Evolutionary conservation across 2,797 vertebrate genomes (phyloP), one percentile per base, ranked within the genome.

Genomic region (Fringilla coelebs): DNA sequence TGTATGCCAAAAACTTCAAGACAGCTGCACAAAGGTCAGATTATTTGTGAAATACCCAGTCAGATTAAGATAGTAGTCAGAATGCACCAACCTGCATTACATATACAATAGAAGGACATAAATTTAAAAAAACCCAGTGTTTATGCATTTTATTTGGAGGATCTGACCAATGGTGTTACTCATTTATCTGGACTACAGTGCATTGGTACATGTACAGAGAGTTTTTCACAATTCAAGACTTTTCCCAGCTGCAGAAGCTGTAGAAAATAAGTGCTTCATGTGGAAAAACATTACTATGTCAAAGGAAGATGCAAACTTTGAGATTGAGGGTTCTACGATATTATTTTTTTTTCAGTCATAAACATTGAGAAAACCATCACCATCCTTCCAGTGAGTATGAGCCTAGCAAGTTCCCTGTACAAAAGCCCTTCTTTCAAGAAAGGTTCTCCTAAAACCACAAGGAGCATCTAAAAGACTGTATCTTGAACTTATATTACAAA

Each of bases 401-500:
- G 41, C 70, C 81, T 20, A 78, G 81, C 68, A 86, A 91, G 36
- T 40, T 91, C 67, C 36, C 46, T 45, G 68, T 74, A 88, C 54
- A 95, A 96, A 94, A 81, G 66, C 28, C 43, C 43, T 90, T 90
- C 72, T 88, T 96, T 94, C 81, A 93, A 85, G 40, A 63, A 38
- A 88, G 65, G 51, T 65, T 83, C 74, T 93, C 88, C 80, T 89
- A 67, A 95, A 96, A 91, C 67, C 96, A 96, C 86, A 89, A 97
- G 85, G 51, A 96, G n/a, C 83, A 90, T 77, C 90, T 89, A 80
- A 92, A 96, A 71, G 72, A 93, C 94, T 51, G 52, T 48, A 89
- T 91, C 91, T 96, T 73, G 77, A 88, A 88, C 84, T 96, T 96
- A 85, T 66, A 92, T 92, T 92, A 95, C 92, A 96, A 96, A 94